Evolutionary conservation across 2,113 vertebrate genomes (phyloP).

Genomic region (Coracopsis vasa): DNA sequence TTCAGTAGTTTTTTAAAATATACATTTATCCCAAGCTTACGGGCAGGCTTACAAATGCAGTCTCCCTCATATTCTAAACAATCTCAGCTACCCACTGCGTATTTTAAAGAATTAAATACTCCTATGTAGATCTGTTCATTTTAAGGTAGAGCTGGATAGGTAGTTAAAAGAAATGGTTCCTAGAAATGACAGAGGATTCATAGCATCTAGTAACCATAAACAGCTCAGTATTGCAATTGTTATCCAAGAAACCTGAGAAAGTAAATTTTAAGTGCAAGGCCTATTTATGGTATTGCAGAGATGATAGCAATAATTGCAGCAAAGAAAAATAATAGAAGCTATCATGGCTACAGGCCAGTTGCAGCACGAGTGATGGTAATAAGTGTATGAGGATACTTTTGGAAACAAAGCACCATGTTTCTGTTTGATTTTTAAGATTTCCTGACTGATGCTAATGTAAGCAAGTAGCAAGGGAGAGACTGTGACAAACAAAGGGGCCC

Average conservation of each 20-base stretch:
- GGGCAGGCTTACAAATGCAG: not conserved
- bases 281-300: not conserved
- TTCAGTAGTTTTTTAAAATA: not conserved
- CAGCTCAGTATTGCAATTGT: not conserved
- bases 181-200: not conserved
- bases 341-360: not conserved
- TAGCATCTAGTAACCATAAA: not conserved
- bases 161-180: not conserved
- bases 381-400: not conserved
- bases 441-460: not conserved
- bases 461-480: not conserved
- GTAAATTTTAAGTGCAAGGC: not conserved
- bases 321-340: not conserved
- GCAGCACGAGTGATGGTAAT: not conserved
- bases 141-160: not conserved
- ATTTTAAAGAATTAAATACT: conserved; percentile 17
- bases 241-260: not conserved
- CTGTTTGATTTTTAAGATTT: not conserved
- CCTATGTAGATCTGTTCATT: not conserved
- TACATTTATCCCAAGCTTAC: not conserved
- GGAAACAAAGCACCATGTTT: not conserved
- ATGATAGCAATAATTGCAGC: not conserved
- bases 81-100: not conserved
- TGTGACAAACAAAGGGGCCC: not conserved
- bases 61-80: not conserved